Evolutionary conservation across 2,888 invertebrate genomes (phyloP), one percentile per base, ranked within the genome.

Genomic region (Andrena chrysosceles): DNA sequence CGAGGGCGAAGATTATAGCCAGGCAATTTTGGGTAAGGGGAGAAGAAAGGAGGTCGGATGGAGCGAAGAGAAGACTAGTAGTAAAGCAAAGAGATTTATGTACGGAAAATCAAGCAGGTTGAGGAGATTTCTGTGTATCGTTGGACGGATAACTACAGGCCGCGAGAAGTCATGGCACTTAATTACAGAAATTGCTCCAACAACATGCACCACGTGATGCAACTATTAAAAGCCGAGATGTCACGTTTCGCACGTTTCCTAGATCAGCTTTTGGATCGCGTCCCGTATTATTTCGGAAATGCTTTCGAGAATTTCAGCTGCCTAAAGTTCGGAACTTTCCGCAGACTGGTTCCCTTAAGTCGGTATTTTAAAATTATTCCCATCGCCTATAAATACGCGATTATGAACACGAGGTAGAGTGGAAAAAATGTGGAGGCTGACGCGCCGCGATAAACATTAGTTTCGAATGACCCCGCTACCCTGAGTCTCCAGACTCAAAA

Each of bases 201-300:
- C n/a, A 29, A n/a, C 2, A 23, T 0, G 10, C 2, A 48, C 77
- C 69, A 64, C 59, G 64, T 35, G 78, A 49, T 49, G 10, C 0
- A n/a, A 49, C 56, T 77, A 69, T 77, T 77, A 64, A 69, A 77
- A 76, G 48, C 20, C 10, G 4, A 23, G 20, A 20, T 62, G 20
- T 67, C 64, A 66, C 66, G 66, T 77, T 64, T 78, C 29, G 33
- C 42, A 52, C 42, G 59, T 60, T 66, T 13, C 1, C n/a, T 29
- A 10, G 7, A 8, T 35, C 2, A 1, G 10, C 0, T 31, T 69
- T 79, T 63, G 78, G 56, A 75, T 29, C 26, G 3, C 3, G 6
- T 79, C 62, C 67, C 48, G 8, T 20, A 23, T 54, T 31, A 59
- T 62, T 62, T 66, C 8, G 4, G n/a, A 42, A 60, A 23, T 20